These are phyloP conservation scores for Lanistes nyassanus DNA, from an alignment of 1,140 invertebrate genomes.

Conservation along the genomic window DNA sequence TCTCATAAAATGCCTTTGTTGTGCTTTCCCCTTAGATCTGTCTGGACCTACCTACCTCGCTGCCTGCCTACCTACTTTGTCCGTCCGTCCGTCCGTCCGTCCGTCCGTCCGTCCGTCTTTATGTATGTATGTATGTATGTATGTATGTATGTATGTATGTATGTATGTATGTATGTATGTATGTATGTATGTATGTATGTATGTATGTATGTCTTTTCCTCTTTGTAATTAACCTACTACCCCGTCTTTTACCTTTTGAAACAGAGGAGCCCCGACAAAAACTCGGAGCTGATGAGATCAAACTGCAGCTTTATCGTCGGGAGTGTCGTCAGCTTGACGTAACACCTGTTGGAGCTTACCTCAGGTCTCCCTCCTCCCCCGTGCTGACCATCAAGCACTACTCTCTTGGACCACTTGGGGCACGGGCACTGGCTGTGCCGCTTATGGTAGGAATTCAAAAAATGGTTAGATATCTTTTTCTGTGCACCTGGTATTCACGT, in stretches of 20 bases:
- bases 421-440: slow-evolving; percentile 45
- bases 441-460: slow-evolving; percentile 39
- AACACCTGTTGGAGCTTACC: slow-evolving; percentile 43
- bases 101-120: background rate
- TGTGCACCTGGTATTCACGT: background rate
- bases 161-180: background rate
- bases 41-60: background rate
- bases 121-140: background rate
- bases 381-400: slow-evolving; percentile 43
- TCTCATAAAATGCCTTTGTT: too few relatives aligned
- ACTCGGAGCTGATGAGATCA: slow-evolving; percentile 38
- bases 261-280: slow-evolving; percentile 35
- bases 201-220: too few relatives aligned
- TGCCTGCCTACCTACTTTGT: background rate
- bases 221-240: background rate
- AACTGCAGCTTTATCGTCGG: slow-evolving; percentile 41
- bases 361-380: slow-evolving; percentile 32
- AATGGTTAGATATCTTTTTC: background rate
- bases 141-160: slow-evolving; percentile 3
- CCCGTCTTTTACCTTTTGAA: background rate
- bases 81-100: background rate
- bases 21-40: too few relatives aligned
- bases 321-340: slow-evolving; percentile 44
- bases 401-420: slow-evolving; percentile 44
- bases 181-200: slow-evolving; percentile 1